Evolutionary conservation across 1,140 invertebrate species (phyloP).

Genomic region (Teleopsis dalmanni): DNA sequence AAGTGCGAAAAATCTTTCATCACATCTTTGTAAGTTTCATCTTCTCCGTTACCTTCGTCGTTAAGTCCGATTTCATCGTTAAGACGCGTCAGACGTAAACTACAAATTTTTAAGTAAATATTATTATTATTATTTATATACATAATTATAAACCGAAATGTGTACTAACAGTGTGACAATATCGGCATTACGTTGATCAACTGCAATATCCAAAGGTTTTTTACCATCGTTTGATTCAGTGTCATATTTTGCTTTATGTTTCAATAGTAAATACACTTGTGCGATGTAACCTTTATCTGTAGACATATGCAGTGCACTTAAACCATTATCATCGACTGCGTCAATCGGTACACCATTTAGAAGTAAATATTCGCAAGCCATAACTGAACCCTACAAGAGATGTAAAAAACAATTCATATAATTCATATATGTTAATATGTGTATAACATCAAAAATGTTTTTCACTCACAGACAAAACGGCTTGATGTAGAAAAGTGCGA

Average conservation of each 20-base stretch:
- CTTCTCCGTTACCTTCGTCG: constrained; percentile 61
- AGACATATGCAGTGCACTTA: constrained; percentile 85
- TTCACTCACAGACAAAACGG: constrained; percentile 68
- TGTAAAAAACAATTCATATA: constrained; percentile 4
- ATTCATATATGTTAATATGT: neutral
- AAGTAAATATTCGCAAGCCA: constrained; percentile 88
- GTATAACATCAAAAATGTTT: neutral
- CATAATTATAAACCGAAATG: neutral
- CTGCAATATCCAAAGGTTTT: constrained; percentile 75
- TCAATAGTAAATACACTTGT: constrained; percentile 86
- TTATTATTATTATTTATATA: neutral
- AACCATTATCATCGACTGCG: constrained; percentile 68
- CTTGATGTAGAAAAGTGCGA: constrained; percentile 70
- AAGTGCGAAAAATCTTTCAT: constrained; percentile 83
- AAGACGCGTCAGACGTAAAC: constrained; percentile 71
- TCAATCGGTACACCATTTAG: constrained; percentile 89
- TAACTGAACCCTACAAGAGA: constrained; percentile 73
- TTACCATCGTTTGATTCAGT: constrained; percentile 65
- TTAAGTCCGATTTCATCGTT: constrained; percentile 87
- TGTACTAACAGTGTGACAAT: constrained; percentile 80
- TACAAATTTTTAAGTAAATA: constrained; percentile 41
- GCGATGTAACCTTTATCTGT: constrained; percentile 77
- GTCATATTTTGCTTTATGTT: constrained; percentile 84
- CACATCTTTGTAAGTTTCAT: constrained; percentile 86
- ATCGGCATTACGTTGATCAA: constrained; percentile 82